Percentiles rank a stretch among this genome's conserved stretches.
Evolutionary conservation across 1,140 invertebrate genomes (phyloP).

Genomic region (Physella acuta): DNA sequence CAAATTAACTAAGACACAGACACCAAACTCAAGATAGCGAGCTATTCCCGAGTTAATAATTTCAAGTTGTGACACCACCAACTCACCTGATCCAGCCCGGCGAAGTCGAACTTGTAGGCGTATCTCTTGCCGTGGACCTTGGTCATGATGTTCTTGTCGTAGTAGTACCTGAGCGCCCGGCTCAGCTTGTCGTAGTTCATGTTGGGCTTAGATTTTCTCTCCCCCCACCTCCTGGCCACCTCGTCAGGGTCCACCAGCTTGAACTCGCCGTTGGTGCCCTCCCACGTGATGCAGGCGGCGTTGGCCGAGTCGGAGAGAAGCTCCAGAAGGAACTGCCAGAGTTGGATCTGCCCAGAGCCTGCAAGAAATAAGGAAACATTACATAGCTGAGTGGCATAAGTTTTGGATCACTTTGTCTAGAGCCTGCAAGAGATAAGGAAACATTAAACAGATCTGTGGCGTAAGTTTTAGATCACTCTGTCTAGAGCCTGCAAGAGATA

Average conservation of each 20-base stretch:
- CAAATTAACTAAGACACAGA: no score
- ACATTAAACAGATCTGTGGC: no score
- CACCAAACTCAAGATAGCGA: no score
- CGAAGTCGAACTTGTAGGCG: conserved; percentile 97
- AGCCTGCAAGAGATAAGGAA: no score
- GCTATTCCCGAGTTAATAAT: no score
- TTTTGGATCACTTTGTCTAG: no score
- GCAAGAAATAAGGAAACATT: no score
- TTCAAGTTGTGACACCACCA: no score
- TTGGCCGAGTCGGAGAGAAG: conserved; percentile 84
- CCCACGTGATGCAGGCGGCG: conserved; percentile 89
- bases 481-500: conserved; percentile 80
- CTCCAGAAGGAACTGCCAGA: conserved; percentile 98
- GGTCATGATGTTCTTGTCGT: conserved; percentile 69
- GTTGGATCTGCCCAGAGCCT: conserved; percentile 95
- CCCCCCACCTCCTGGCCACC: conserved; percentile 95
- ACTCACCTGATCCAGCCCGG: conserved; percentile 45
- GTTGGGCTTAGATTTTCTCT: conserved; percentile 97
- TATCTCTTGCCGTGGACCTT: conserved; percentile 78
- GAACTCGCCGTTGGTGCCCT: conserved; percentile 94
- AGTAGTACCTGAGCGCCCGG: conserved; percentile 85
- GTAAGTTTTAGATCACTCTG: no score
- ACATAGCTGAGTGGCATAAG: no score
- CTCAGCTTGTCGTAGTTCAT: conserved; percentile 99
- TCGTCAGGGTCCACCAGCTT: conserved; percentile 97